Evolutionary conservation across 1,140 invertebrate genomes (phyloP).

Genomic region (Procambarus clarkii): DNA sequence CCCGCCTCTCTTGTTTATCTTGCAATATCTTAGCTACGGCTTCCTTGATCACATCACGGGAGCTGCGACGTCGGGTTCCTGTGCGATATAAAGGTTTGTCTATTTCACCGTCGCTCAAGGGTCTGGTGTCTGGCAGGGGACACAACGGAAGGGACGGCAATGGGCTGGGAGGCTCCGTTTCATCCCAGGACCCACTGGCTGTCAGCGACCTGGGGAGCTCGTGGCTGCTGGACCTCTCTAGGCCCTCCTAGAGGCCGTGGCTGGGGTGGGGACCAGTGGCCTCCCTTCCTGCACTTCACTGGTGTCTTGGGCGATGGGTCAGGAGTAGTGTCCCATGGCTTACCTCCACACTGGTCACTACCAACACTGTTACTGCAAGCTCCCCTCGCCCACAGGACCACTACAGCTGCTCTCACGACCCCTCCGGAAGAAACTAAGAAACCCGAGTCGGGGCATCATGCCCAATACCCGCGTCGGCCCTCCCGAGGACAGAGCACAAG

Average conservation of each 20-base stretch:
- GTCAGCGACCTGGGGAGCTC: conserved; percentile 47
- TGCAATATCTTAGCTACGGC: conserved; percentile 51
- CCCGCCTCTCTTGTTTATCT: conserved; percentile 20
- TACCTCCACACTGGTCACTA: conserved; percentile 5
- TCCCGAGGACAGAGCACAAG: neutral
- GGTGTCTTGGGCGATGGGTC: neutral
- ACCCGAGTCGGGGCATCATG: conserved; percentile 60
- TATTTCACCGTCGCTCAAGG: conserved; percentile 18
- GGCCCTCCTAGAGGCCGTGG: conserved; percentile 29
- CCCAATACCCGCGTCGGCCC: conserved; percentile 22
- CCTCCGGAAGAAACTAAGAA: conserved; percentile 55
- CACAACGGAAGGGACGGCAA: neutral
- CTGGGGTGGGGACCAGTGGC: conserved; percentile 58
- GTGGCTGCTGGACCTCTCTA: conserved; percentile 41
- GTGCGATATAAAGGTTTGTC: neutral
- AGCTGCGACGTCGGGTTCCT: conserved; percentile 12
- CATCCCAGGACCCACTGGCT: conserved; percentile 58
- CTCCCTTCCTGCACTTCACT: neutral
- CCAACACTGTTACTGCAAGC: conserved; percentile 49
- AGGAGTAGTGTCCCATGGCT: neutral
- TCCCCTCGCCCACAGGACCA: neutral
- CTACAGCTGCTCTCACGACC: neutral
- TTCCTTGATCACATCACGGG: conserved; percentile 42
- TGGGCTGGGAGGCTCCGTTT: conserved; percentile 49
- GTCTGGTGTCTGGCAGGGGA: neutral